These are phyloP conservation scores for Byasa hedistus DNA, from an alignment of 2,888 invertebrate species.

Conservation along the genomic window DNA sequence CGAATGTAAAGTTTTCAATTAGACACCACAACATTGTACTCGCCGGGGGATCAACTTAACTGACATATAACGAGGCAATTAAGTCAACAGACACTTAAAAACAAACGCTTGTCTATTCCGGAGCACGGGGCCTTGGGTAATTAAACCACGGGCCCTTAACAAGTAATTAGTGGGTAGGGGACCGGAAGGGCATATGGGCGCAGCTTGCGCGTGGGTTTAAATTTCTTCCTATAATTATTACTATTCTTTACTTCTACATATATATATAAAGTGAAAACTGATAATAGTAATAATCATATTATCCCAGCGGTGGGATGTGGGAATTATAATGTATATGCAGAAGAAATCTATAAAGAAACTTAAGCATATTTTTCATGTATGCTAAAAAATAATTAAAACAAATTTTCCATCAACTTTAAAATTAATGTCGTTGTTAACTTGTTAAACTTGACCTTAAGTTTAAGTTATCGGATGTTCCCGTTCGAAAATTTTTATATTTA, in stretches of 20 bases:
- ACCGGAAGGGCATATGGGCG: slow-evolving; percentile 64
- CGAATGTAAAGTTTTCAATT: neutral
- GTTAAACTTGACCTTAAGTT: too few relatives aligned
- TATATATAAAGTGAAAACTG: neutral
- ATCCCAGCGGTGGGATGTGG: neutral
- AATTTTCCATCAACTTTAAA: too few relatives aligned
- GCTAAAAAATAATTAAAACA: too few relatives aligned
- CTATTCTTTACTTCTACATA: slow-evolving; percentile 18
- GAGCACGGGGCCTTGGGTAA: slow-evolving; percentile 38
- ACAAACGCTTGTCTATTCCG: slow-evolving; percentile 41
- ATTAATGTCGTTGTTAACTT: too few relatives aligned
- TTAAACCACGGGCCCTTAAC: slow-evolving; percentile 55
- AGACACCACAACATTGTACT: neutral
- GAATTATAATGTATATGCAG: too few relatives aligned
- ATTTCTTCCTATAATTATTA: slow-evolving; percentile 45
- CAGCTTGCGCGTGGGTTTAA: slow-evolving; percentile 60
- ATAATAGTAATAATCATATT: neutral
- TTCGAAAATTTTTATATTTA: too few relatives aligned
- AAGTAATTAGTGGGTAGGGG: slow-evolving; percentile 61
- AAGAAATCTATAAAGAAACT: too few relatives aligned
- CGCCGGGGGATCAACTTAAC: neutral
- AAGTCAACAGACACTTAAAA: slow-evolving; percentile 34
- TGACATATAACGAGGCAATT: slow-evolving; percentile 21
- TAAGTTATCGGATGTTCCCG: too few relatives aligned
- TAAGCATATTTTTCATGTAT: too few relatives aligned